Evolutionary conservation across 2,113 vertebrate genomes (phyloP).

Genomic region (Trochalopteron elliotii): DNA sequence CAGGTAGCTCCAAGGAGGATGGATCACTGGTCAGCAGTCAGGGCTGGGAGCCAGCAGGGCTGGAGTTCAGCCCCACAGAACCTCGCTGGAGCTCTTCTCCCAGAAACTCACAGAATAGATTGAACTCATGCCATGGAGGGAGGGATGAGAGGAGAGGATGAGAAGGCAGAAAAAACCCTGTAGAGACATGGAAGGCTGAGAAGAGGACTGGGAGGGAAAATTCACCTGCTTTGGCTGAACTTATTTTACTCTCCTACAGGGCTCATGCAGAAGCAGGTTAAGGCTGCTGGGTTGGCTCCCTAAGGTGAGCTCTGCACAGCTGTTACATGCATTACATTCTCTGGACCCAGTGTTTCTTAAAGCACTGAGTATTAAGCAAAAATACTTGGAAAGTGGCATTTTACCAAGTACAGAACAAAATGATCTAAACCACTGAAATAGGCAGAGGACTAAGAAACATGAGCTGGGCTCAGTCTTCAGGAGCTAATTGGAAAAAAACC

Average conservation of each 20-base stretch:
- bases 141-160: not conserved
- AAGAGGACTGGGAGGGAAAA: not conserved
- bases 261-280: not conserved
- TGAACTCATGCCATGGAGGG: not conserved
- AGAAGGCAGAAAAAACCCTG: not conserved
- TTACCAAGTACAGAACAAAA: not conserved
- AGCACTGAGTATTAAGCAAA: not conserved
- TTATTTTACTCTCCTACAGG: not conserved
- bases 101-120: not conserved
- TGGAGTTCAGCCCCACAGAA: not conserved
- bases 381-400: not conserved
- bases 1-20: not conserved
- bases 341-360: not conserved
- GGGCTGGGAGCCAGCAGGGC: not conserved
- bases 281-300: not conserved
- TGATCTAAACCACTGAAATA: not conserved
- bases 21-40: not conserved
- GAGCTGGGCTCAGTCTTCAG: not conserved
- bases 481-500: not conserved
- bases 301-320: not conserved
- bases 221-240: not conserved
- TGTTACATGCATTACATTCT: not conserved
- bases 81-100: not conserved
- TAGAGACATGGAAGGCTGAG: not conserved
- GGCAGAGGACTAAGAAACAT: not conserved